phyloP scores from a whole-genome alignment of 2,113 vertebrate species.

The Pheucticus melanocephalus region DNA sequence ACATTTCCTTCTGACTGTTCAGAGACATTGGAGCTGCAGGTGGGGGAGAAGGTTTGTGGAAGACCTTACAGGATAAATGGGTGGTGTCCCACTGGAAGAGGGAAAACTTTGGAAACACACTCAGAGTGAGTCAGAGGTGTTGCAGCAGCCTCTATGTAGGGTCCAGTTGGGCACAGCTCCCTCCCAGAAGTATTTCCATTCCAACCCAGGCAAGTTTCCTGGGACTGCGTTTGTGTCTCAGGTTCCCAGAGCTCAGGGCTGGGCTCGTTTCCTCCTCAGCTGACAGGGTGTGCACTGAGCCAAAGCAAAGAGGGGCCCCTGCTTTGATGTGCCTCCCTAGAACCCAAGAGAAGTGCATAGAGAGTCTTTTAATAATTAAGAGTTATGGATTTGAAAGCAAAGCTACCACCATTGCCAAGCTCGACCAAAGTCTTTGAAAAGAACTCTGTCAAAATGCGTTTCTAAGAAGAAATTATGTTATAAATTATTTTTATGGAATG shows the following conservation, averaged over 20 bases:
- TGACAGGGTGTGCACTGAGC: not conserved
- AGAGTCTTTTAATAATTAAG: constrained; percentile 45
- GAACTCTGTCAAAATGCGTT: constrained; percentile 51
- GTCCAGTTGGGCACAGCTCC: not conserved
- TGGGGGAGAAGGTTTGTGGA: not conserved
- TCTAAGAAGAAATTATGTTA: constrained; percentile 69
- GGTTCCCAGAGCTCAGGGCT: not conserved
- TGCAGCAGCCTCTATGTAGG: not conserved
- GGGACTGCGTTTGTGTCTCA: not conserved
- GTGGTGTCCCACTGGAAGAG: not conserved
- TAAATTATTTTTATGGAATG: constrained; percentile 70
- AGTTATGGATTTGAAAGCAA: constrained; percentile 61
- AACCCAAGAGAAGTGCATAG: constrained; percentile 24
- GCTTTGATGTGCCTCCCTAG: not conserved
- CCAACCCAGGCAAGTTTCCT: not conserved
- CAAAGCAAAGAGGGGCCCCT: constrained; percentile 20
- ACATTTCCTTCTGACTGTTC: not conserved
- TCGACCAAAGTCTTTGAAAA: constrained; percentile 41
- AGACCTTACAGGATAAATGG: not conserved
- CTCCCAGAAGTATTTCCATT: not conserved
- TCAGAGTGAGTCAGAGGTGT: not conserved
- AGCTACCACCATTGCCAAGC: constrained; percentile 30
- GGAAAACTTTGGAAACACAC: not conserved
- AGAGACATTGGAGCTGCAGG: not conserved
- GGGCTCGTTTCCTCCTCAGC: not conserved